Percentiles rank a stretch among this genome's conserved stretches.
Conservation (phyloP, 2,888 invertebrate species). For the Ormyrus nitidulus region DNA sequence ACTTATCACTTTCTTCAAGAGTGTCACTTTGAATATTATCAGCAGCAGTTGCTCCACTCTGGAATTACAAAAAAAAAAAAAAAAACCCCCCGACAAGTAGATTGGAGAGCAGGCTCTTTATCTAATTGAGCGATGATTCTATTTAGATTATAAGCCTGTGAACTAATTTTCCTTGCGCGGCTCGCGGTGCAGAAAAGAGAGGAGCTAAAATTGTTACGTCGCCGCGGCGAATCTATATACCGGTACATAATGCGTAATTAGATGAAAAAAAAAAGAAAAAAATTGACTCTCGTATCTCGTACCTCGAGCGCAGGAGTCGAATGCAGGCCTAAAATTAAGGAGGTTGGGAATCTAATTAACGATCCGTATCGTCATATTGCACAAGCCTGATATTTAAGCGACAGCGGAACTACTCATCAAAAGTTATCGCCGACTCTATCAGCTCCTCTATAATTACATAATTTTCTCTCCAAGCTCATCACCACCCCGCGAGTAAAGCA, state of each 20-base stretch:
- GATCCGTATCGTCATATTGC: constrained; percentile 36
- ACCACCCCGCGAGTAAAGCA: neutral
- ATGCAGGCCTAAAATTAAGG: neutral
- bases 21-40: no score
- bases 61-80: no score
- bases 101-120: no score
- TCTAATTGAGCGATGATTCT: no score
- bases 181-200: neutral
- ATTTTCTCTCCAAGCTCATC: constrained; percentile 36
- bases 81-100: no score
- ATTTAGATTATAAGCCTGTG: neutral
- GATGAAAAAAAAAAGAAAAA: neutral
- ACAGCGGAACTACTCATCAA: constrained; percentile 48
- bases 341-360: constrained; percentile 41
- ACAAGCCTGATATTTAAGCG: constrained; percentile 21
- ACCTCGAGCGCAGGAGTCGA: no score
- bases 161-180: constrained; percentile 4
- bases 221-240: neutral
- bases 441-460: constrained; percentile 48
- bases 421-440: constrained; percentile 40
- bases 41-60: no score
- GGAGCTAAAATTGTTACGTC: neutral
- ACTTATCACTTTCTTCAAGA: no score
- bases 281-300: no score
- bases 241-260: no score